phyloP scores from a whole-genome alignment of 2,888 invertebrate species.

The Escarpia spicata region DNA sequence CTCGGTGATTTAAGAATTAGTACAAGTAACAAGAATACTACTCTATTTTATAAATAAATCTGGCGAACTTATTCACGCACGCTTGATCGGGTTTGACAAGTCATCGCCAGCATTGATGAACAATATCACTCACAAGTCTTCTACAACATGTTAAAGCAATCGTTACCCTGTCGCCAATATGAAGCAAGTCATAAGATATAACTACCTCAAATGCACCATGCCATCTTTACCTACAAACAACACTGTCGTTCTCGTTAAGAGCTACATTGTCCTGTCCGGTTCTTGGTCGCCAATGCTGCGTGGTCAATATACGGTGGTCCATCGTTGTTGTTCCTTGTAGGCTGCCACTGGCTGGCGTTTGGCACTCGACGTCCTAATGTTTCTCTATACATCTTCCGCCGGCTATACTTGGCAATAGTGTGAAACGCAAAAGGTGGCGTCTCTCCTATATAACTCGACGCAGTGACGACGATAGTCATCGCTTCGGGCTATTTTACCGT shows the following conservation, averaged over 20 bases:
- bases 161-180: too few species aligned
- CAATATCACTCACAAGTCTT: not conserved
- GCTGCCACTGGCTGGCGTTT: not conserved
- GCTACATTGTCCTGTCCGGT: not conserved
- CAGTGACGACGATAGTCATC: not conserved
- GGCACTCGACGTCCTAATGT: not conserved
- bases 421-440: not conserved
- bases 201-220: not conserved
- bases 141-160: not conserved
- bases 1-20: not conserved
- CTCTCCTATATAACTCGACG: conserved; percentile 16
- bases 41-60: not conserved
- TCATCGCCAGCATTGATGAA: not conserved
- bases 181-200: too few species aligned
- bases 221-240: not conserved
- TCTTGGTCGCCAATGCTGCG: not conserved
- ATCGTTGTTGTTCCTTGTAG: not conserved
- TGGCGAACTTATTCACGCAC: not conserved
- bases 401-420: not conserved
- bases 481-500: not conserved
- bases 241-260: not conserved
- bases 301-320: not conserved
- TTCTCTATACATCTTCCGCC: not conserved
- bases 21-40: not conserved
- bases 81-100: not conserved